A percentile compares a stretch with the other conserved stretches of the same genome.
Conservation (phyloP, 92 coral and sea anemone species). For the Plumapathes pennacea region DNA sequence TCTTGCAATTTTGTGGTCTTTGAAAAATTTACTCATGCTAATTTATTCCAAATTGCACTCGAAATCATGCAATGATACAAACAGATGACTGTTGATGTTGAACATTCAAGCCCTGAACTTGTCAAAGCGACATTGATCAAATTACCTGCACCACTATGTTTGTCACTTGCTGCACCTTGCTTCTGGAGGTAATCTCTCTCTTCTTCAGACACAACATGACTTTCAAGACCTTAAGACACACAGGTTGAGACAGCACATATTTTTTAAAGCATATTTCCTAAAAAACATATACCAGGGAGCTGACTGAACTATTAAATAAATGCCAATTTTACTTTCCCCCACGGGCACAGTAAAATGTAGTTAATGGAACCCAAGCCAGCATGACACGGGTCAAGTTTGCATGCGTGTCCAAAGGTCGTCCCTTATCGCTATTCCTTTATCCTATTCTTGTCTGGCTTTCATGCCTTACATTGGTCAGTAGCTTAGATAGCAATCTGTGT, state of each 20-base stretch:
- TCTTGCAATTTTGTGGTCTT: too few species aligned
- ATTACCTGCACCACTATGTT: conserved; percentile 35
- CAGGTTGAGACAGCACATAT: not conserved
- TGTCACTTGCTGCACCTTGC: conserved; percentile 52
- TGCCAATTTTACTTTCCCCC: too few species aligned
- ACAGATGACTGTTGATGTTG: not conserved
- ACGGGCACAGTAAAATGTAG: too few species aligned
- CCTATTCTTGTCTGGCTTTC: too few species aligned
- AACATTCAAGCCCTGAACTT: too few species aligned
- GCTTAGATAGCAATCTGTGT: not conserved
- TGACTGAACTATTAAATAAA: not conserved
- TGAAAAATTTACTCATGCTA: too few species aligned
- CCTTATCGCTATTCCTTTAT: too few species aligned
- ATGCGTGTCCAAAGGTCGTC: too few species aligned
- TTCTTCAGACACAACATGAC: conserved; percentile 50
- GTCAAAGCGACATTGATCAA: too few species aligned
- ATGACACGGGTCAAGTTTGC: not conserved
- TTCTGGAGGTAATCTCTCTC: conserved; percentile 77
- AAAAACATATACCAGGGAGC: not conserved
- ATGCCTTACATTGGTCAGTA: too few species aligned
- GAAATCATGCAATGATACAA: not conserved
- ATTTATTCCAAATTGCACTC: too few species aligned
- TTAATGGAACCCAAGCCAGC: not conserved
- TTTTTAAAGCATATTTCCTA: not conserved
- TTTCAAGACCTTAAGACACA: conserved; percentile 60